phyloP scores from a whole-genome alignment of 2,113 vertebrate species.

The Psephotus haematonotus region DNA sequence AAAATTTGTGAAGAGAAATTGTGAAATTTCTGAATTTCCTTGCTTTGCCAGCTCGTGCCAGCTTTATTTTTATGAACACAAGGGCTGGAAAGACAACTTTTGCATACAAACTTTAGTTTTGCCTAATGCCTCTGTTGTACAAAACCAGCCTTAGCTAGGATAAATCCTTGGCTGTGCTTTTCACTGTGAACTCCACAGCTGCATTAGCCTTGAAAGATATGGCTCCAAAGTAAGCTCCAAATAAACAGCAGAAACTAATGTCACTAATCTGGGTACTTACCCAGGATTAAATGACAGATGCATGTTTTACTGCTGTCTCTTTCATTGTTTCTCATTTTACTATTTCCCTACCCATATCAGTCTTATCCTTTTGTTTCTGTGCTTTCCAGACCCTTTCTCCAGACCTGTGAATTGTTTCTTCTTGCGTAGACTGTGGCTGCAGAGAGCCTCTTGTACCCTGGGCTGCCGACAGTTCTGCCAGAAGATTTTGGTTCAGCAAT shows the following conservation, averaged over 20 bases:
- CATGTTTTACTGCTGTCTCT: background rate
- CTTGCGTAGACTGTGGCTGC: background rate
- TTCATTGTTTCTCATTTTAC: constrained; percentile 3
- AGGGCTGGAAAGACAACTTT: background rate
- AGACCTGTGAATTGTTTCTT: background rate
- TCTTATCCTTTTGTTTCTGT: background rate
- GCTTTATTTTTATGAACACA: background rate
- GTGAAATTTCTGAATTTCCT: background rate
- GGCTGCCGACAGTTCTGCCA: background rate
- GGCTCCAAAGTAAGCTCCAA: background rate
- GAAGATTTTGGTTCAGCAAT: background rate
- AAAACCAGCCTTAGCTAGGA: background rate
- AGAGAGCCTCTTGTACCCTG: background rate
- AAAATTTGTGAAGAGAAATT: background rate
- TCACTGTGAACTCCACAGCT: background rate
- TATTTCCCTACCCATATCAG: background rate
- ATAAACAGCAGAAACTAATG: background rate
- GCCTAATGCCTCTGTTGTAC: background rate
- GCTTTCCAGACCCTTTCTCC: background rate
- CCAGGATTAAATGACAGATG: background rate
- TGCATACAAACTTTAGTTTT: background rate
- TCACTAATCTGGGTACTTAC: constrained; percentile 28
- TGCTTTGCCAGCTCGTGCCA: background rate
- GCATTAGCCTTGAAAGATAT: background rate
- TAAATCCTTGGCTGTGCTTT: background rate